Evolutionary conservation across 1,140 invertebrate genomes (phyloP).

Genomic region (Orius laevigatus): DNA sequence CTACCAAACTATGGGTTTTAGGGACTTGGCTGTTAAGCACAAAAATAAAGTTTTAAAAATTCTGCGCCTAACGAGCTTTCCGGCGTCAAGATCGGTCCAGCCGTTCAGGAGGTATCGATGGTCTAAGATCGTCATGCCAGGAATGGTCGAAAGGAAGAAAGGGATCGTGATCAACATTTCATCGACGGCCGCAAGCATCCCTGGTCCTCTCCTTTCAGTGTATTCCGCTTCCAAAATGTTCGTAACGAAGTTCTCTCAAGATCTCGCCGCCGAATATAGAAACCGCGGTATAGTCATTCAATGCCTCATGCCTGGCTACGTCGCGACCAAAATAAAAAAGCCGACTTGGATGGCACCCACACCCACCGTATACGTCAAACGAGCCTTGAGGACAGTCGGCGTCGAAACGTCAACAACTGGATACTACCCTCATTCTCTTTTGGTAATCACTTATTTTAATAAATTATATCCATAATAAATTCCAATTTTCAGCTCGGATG

Average conservation of each 20-base stretch:
- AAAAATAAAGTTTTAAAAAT: too few species aligned
- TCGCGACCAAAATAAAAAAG: slow-evolving; percentile 70
- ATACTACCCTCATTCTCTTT: slow-evolving; percentile 54
- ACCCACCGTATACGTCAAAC: slow-evolving; percentile 56
- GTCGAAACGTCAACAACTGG: slow-evolving; percentile 56
- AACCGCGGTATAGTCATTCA: slow-evolving; percentile 66
- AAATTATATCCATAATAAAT: not conserved
- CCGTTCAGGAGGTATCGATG: too few species aligned
- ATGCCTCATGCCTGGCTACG: slow-evolving; percentile 71
- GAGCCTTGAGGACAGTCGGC: slow-evolving; percentile 59
- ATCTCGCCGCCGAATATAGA: slow-evolving; percentile 61
- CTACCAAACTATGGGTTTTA: too few species aligned
- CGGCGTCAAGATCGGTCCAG: too few species aligned
- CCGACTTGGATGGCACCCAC: slow-evolving; percentile 65
- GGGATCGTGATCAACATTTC: slow-evolving; percentile 88
- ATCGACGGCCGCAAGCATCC: slow-evolving; percentile 62
- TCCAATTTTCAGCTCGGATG: slow-evolving; percentile 14
- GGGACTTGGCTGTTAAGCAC: too few species aligned
- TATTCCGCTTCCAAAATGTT: slow-evolving; percentile 83
- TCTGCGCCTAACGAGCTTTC: too few species aligned
- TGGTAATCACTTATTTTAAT: slow-evolving; percentile 30
- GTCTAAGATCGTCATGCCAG: slow-evolving; percentile 62
- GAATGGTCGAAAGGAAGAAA: slow-evolving; percentile 66
- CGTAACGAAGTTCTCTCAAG: slow-evolving; percentile 67
- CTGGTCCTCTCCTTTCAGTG: slow-evolving; percentile 66